Base-by-base conservation (phyloP, 2,797 vertebrate genomes). In the Sphaeramia orbicularis region DNA sequence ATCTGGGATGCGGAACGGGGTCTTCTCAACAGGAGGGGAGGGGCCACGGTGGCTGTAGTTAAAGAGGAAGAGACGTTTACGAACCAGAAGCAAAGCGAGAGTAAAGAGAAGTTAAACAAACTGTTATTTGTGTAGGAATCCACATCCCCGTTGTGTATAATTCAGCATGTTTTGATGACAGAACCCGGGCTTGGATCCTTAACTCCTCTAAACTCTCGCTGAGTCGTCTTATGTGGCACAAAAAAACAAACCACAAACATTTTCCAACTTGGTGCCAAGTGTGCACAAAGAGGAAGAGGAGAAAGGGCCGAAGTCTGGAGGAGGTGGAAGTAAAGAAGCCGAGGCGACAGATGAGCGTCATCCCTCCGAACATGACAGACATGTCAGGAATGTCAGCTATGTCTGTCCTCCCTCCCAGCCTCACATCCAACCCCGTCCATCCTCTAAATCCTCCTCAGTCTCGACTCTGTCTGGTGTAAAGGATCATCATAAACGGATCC, bases 321-420 rank as follows among this genome's bases (percentile, higher is more conserved):
- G 7, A 27, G 24, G 11, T 13, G 6, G 7, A 41, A 9, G 32
- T 1, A 1, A 2, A 49, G 30, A 2, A 21, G 19, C 2, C 7
- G 10, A 58, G 38, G 18, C 0, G 0, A 15, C 10, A 6, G 24
- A 51, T n/a, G 18, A 45, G 50, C 19, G 50, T 59, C 77, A 49
- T 13, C 53, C 11, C 44, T 21, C 49, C 6, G 6, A 65, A 73
- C 73, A 57, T 10, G 65, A 76, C 65, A 37, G 63, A 50, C 54
- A 66, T 4, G 57, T 57, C 72, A 85, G 79, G 78, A 85, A 90
- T 87, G 74, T 10, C 52, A 56, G 56, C 37, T 71, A 85, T 80
- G 84, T 14, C 77, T 70, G 65, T 77, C 75, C 87, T 78, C 66
- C 43, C 40, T 58, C 50, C 50, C 64, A 19, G 42, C 16, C 47